Percentiles rank a stretch among this genome's conserved stretches.
phyloP scores from a whole-genome alignment of 92 coral and sea anemone species.

The Virgularia gustaviana region DNA sequence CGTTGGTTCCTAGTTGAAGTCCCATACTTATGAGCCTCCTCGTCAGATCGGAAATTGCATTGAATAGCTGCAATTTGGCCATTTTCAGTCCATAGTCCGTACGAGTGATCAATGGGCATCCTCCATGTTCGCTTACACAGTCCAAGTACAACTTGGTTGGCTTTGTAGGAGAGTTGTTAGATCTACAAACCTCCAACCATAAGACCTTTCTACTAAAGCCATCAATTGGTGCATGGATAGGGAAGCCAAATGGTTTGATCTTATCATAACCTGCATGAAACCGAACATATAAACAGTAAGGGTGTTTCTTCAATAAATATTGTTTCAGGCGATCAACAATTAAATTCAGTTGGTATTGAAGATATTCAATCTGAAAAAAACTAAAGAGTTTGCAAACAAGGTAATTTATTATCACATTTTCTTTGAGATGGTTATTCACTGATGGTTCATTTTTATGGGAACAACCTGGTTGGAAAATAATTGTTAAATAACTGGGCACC shows the following conservation, averaged over 20 bases:
- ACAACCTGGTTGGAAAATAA: background rate
- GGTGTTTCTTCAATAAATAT: too few relatives aligned
- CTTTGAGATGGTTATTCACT: background rate
- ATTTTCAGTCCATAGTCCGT: constrained; percentile 58
- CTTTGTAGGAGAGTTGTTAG: constrained; percentile 50
- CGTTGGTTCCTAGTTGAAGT: constrained; percentile 35
- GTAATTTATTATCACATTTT: background rate
- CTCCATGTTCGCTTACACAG: constrained; percentile 39
- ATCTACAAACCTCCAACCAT: constrained; percentile 45
- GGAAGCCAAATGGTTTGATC: constrained; percentile 48
- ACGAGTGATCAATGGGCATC: constrained; percentile 42
- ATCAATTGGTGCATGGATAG: constrained; percentile 54
- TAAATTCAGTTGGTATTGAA: background rate
- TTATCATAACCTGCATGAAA: constrained; percentile 36
- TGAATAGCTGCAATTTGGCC: constrained; percentile 58
- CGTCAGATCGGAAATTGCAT: constrained; percentile 39
- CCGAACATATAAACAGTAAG: too few relatives aligned
- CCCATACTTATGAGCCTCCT: constrained; percentile 34
- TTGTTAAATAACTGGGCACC: too few relatives aligned
- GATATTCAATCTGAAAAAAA: background rate
- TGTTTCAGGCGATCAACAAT: background rate
- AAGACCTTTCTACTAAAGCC: constrained; percentile 54
- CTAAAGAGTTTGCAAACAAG: background rate
- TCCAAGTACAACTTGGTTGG: constrained; percentile 44
- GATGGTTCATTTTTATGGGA: background rate